These are phyloP conservation scores for Leptocoma aspasia DNA, from an alignment of 2,113 vertebrate genomes.

Conservation along the genomic window DNA sequence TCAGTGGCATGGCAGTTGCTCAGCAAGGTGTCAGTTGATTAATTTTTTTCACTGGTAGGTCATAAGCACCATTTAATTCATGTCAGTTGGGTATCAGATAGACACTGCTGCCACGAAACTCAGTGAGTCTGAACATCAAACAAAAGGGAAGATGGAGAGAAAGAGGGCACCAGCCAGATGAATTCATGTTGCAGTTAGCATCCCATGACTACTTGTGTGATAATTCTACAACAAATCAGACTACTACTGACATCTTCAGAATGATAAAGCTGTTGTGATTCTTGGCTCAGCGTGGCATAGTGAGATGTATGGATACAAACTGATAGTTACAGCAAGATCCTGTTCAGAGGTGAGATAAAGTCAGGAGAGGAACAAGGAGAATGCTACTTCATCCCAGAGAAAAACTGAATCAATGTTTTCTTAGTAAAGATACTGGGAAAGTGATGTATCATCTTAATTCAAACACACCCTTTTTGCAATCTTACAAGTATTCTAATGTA, in stretches of 20 bases:
- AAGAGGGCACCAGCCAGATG: background rate
- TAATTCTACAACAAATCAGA: background rate
- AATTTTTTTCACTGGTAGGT: background rate
- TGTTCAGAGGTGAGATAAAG: background rate
- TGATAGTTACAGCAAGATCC: background rate
- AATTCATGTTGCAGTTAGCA: background rate
- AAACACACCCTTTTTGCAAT: background rate
- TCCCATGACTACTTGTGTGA: background rate
- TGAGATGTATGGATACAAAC: background rate
- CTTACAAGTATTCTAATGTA: background rate
- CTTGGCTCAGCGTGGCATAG: background rate
- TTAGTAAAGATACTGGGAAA: background rate
- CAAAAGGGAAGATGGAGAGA: background rate
- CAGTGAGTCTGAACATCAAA: background rate
- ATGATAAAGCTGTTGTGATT: background rate
- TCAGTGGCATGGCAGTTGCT: background rate
- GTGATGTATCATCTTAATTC: background rate
- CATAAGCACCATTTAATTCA: background rate
- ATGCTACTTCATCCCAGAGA: background rate
- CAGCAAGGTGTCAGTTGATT: background rate
- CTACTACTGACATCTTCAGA: background rate
- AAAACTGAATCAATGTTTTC: background rate
- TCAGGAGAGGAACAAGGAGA: background rate
- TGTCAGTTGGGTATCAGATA: background rate
- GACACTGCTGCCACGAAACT: background rate